Percentiles rank a stretch among this genome's conserved stretches.
These are phyloP conservation scores for Hyppa rectilinea DNA, from an alignment of 2,888 invertebrate species.

Conservation along the genomic window DNA sequence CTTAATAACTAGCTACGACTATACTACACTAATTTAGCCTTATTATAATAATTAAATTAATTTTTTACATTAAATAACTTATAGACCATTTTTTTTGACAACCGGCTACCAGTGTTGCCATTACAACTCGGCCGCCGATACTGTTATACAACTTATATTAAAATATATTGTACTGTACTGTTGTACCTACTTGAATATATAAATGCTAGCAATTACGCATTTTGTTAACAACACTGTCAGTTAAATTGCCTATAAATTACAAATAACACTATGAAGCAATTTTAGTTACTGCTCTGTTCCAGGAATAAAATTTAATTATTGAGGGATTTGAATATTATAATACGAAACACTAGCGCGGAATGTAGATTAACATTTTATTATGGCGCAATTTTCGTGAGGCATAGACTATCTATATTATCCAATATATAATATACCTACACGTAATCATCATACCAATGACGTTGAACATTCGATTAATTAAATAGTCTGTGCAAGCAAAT, in stretches of 20 bases:
- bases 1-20: too few species aligned
- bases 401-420: background rate
- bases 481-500: background rate
- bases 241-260: conserved; percentile 55
- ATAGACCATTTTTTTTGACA: too few species aligned
- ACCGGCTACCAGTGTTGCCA: too few species aligned
- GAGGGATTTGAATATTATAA: conserved; percentile 32
- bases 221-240: conserved; percentile 37
- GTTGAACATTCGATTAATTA: background rate
- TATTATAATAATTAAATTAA: too few species aligned
- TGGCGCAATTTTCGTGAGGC: background rate
- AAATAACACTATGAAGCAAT: conserved; percentile 33
- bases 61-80: too few species aligned
- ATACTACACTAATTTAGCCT: too few species aligned
- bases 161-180: conserved; percentile 3
- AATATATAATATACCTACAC: background rate
- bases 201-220: conserved; percentile 42
- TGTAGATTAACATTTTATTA: conserved; percentile 30
- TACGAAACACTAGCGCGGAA: conserved; percentile 10
- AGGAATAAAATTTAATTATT: conserved; percentile 49
- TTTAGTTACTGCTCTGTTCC: conserved; percentile 33
- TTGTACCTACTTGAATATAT: conserved; percentile 18
- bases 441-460: background rate
- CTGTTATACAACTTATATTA: conserved; percentile 7
- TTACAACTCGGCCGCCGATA: too few species aligned